Base-by-base conservation (phyloP, 2,113 vertebrate species). In the Brachyhypopomus gauderio region DNA sequence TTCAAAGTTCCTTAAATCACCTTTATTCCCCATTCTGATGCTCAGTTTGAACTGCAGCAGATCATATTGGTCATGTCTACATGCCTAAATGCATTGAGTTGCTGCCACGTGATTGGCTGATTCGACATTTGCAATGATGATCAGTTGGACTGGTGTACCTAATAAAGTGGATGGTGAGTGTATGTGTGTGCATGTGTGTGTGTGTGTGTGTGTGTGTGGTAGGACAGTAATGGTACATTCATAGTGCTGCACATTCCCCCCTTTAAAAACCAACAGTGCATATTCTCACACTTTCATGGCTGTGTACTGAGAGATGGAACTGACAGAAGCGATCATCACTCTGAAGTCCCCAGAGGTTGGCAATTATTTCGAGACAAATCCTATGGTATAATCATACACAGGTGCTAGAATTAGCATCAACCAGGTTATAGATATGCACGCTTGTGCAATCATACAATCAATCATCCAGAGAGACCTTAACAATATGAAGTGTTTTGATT, bases 101-200 rank as follows among this genome's bases (percentile, higher is more conserved):
- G n/a, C n/a, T n/a, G n/a, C n/a, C n/a, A n/a, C n/a, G n/a, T n/a
- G n/a, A n/a, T n/a, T n/a, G n/a, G n/a, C n/a, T n/a, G n/a, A n/a
- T n/a, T n/a, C n/a, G n/a, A n/a, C n/a, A n/a, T n/a, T n/a, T n/a
- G n/a, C n/a, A n/a, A n/a, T n/a, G n/a, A n/a, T n/a, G n/a, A n/a
- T n/a, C n/a, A n/a, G n/a, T n/a, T n/a, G n/a, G n/a, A n/a, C n/a
- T n/a, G n/a, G n/a, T n/a, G n/a, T n/a, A n/a, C n/a, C n/a, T n/a
- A n/a, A n/a, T n/a, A n/a, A n/a, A n/a, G n/a, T n/a, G n/a, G n/a
- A n/a, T n/a, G n/a, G n/a, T 30, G 30, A 3, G 30, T 30, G 30
- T 2, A 3, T 30, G 30, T 30, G 30, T 3, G 30, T 30, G 79
- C 86, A 85, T 80, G 86, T 88, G 79, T 84, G 14, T 88, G 87